These are phyloP conservation scores for Horisme vitalbata DNA, from an alignment of 2,888 invertebrate genomes.

Conservation along the genomic window DNA sequence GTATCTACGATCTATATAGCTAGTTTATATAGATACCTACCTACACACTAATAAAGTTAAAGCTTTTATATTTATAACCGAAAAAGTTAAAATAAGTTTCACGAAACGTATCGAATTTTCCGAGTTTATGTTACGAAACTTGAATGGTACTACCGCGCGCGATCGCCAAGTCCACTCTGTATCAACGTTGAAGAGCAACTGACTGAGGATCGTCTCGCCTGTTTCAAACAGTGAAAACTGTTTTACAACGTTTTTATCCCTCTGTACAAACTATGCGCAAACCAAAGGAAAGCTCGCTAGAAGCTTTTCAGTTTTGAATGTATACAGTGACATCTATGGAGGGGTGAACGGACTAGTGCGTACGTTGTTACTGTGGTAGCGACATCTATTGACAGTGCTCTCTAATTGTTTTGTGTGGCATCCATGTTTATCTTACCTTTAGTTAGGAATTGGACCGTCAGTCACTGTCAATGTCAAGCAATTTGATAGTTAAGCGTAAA, in stretches of 20 bases:
- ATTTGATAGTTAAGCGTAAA: no score
- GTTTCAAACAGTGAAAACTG: conserved; percentile 55
- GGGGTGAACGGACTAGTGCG: background rate
- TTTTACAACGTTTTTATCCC: conserved; percentile 62
- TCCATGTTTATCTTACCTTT: no score
- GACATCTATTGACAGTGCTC: no score
- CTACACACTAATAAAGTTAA: no score
- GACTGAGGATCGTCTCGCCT: conserved; percentile 60
- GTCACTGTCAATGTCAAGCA: no score
- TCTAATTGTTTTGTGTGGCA: no score
- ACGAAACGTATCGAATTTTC: conserved; percentile 22
- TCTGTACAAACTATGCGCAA: conserved; percentile 62
- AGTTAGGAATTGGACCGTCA: no score
- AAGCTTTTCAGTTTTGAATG: conserved; percentile 43
- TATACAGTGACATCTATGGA: conserved; percentile 39
- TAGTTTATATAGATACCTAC: no score
- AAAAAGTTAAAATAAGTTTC: background rate
- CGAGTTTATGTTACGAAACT: conserved; percentile 56
- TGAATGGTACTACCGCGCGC: conserved; percentile 37
- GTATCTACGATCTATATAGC: no score
- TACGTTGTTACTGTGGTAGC: background rate
- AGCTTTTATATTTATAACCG: no score
- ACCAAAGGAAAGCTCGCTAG: conserved; percentile 62
- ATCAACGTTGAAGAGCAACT: conserved; percentile 58
- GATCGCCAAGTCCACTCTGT: conserved; percentile 43